Evolutionary conservation across 2,888 invertebrate genomes (phyloP), one percentile per base, ranked within the genome.

Genomic region (Gonocerus acuteangulatus): DNA sequence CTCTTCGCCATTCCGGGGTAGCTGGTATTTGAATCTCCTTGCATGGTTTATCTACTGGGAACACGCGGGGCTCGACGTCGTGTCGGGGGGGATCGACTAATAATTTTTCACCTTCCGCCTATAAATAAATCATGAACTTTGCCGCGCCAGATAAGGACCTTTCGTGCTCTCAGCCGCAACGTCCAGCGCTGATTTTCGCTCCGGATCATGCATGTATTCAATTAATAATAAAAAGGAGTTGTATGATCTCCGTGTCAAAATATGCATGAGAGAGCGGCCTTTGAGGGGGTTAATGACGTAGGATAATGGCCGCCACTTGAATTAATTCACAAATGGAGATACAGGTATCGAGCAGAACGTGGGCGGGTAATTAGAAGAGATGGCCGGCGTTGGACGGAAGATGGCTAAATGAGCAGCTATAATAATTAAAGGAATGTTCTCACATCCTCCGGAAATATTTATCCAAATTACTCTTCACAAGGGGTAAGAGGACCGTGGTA

Each of bases 391-490:
- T n/a, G 15, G 15, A 39, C 13, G 15, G 15, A 39, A 39, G 15
- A 39, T n/a, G 15, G 13, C 15, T 11, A 39, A 39, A 39, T 39
- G 39, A 15, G 4, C 39, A 2, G 21, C 22, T n/a, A 18, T 54
- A 54, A 21, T 21, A 22, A 48, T 19, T 54, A 42, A 21, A 42
- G 16, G 36, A 21, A 21, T 39, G 15, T 22, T 22, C 23, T 42
- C 42, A 11, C 54, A 23, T 54, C 54, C 54, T 42, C 21, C 54
- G 54, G 54, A 54, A 54, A 36, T 21, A 42, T 54, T 54, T 54
- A 54, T 42, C 19, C 16, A 54, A 54, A 54, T 42, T 54, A 42
- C 21, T 15, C 15, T 27, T 27, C 27, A 6, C 27, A 27, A 9
- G 27, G 27, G 27, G 27, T 4, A 6, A 9, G 27, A 9, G 9